Percentiles rank a stretch among this genome's conserved stretches.
These are phyloP conservation scores for Caenorhabditis sp. DNA, from an alignment of 2,888 invertebrate species.

Conservation along the genomic window DNA sequence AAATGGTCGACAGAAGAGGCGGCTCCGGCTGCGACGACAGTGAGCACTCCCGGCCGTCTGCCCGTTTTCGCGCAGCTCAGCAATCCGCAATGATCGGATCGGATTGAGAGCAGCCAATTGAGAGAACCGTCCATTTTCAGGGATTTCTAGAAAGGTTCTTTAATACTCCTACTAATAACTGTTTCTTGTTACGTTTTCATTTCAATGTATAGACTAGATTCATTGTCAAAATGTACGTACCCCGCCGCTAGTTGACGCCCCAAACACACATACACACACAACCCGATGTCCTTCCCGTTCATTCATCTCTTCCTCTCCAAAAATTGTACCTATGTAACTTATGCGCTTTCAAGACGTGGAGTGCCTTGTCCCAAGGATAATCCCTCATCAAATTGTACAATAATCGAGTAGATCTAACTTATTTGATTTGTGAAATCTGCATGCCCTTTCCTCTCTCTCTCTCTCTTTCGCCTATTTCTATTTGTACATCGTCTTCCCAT, in stretches of 20 bases:
- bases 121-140: slow-evolving; percentile 53
- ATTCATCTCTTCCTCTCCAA: slow-evolving; percentile 14
- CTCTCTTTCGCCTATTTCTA: no score
- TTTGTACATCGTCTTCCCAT: slow-evolving; percentile 38
- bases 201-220: slow-evolving; percentile 44
- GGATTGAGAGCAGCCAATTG: not conserved
- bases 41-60: slow-evolving; percentile 56
- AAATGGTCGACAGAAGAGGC: slow-evolving; percentile 36
- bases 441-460: slow-evolving; percentile 23
- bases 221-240: slow-evolving; percentile 33
- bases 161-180: slow-evolving; percentile 28
- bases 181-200: slow-evolving; percentile 44
- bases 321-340: slow-evolving; percentile 50
- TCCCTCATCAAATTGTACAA: slow-evolving; percentile 32
- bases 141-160: slow-evolving; percentile 50
- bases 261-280: not conserved
- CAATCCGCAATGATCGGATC: slow-evolving; percentile 55
- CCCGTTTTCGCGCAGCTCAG: slow-evolving; percentile 69
- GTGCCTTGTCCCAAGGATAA: slow-evolving; percentile 26
- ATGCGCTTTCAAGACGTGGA: slow-evolving; percentile 27
- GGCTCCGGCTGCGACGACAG: not conserved
- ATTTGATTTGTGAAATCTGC: slow-evolving; percentile 57
- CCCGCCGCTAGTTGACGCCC: slow-evolving; percentile 47
- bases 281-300: slow-evolving; percentile 43
- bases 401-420: slow-evolving; percentile 52